These are phyloP conservation scores for Sphyrna mokarran DNA, from an alignment of 2,113 vertebrate genomes.

Conservation along the genomic window DNA sequence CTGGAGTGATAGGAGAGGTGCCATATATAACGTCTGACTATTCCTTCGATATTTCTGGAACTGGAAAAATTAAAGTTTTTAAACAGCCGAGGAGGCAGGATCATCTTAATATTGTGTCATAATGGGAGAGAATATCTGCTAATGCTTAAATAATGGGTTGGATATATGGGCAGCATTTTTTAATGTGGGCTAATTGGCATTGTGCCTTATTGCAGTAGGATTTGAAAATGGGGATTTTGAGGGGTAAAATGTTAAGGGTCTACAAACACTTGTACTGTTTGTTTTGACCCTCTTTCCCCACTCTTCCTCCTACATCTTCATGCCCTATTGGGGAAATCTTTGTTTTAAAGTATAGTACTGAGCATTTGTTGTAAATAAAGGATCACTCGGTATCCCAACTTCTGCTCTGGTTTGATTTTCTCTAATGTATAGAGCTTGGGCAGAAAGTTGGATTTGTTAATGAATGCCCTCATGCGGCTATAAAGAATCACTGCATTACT, in stretches of 20 bases:
- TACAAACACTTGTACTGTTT: background rate
- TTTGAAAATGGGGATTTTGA: background rate
- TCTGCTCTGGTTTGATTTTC: background rate
- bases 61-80: constrained; percentile 70
- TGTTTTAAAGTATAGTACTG: background rate
- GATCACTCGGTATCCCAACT: background rate
- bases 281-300: background rate
- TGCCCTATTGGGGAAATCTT: background rate
- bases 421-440: background rate
- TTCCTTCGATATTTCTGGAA: constrained; percentile 69
- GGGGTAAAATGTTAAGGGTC: background rate
- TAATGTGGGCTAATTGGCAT: constrained; percentile 2
- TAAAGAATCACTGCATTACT: background rate
- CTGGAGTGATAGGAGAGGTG: constrained; percentile 63
- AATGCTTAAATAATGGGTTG: background rate
- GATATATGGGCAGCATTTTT: background rate
- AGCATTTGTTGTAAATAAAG: constrained; percentile 31
- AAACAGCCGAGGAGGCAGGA: constrained; percentile 51
- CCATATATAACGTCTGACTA: constrained; percentile 82
- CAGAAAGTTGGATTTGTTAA: background rate
- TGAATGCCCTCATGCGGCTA: background rate
- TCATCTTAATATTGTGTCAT: constrained; percentile 15
- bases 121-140: background rate
- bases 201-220: background rate
- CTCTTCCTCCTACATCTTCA: background rate